Evolutionary conservation across 2,113 vertebrate species (phyloP).

Genomic region (Neolamprologus brichardi): DNA sequence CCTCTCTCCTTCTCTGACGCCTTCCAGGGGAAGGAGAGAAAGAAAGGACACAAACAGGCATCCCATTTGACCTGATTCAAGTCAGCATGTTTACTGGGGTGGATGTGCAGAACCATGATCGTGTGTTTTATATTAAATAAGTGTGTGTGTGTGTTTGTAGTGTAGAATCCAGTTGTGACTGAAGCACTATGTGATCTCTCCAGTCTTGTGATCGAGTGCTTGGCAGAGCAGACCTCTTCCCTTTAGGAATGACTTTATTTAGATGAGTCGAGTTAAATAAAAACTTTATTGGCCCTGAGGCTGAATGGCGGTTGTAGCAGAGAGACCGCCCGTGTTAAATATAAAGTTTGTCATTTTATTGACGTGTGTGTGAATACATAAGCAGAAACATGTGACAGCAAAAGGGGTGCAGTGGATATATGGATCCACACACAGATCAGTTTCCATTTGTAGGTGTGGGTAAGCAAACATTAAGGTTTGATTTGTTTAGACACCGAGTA

Average conservation of each 20-base stretch:
- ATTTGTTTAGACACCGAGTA: background rate
- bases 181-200: background rate
- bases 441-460: slow-evolving; percentile 13
- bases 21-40: background rate
- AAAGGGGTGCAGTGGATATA: background rate
- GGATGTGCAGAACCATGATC: background rate
- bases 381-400: background rate
- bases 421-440: background rate
- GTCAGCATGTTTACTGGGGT: background rate
- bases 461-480: slow-evolving; percentile 19
- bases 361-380: background rate
- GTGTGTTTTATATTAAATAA: background rate
- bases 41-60: background rate
- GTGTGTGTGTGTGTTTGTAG: background rate
- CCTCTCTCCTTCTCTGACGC: background rate
- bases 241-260: slow-evolving; percentile 37
- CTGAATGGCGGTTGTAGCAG: slow-evolving; percentile 29
- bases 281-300: slow-evolving; percentile 36
- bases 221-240: slow-evolving; percentile 6
- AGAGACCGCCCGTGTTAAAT: slow-evolving; percentile 30
- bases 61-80: background rate
- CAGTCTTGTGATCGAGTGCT: slow-evolving; percentile 34
- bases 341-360: slow-evolving; percentile 43
- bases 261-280: slow-evolving; percentile 33
- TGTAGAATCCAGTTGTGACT: background rate